Percentiles rank a stretch among this genome's conserved stretches.
These are phyloP conservation scores for Darevskia nairensis DNA, from an alignment of 2,797 vertebrate genomes.

Conservation along the genomic window DNA sequence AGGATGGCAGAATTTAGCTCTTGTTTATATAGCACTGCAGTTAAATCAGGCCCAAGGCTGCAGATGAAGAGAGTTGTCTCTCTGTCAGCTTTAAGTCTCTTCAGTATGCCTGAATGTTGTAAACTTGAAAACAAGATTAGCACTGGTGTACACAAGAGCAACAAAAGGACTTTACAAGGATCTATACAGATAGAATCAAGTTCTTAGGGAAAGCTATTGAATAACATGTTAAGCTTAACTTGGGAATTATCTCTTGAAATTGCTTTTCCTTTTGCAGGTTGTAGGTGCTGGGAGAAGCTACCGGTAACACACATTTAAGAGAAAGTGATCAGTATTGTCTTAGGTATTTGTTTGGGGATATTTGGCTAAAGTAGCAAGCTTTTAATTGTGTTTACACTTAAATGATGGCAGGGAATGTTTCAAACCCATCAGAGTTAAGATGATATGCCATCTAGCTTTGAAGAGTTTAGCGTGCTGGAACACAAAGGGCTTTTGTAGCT, in stretches of 20 bases:
- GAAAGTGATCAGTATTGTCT: slow-evolving; percentile 35
- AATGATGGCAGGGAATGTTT: slow-evolving; percentile 43
- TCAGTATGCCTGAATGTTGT: slow-evolving; percentile 20
- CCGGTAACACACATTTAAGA: slow-evolving; percentile 43
- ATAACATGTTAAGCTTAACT: slow-evolving; percentile 30
- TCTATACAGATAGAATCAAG: slow-evolving; percentile 5
- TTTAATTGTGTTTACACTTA: slow-evolving; percentile 59
- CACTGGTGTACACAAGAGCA: slow-evolving; percentile 20
- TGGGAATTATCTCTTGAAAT: slow-evolving; percentile 27
- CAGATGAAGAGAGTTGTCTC: neutral
- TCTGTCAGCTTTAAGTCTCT: slow-evolving; percentile 2
- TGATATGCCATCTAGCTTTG: neutral
- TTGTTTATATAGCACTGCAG: slow-evolving; percentile 19
- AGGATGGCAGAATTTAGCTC: neutral
- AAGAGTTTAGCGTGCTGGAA: neutral
- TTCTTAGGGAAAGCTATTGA: slow-evolving; percentile 20
- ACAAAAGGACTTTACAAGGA: slow-evolving; percentile 28
- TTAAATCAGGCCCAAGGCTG: neutral
- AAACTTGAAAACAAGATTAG: slow-evolving; percentile 24
- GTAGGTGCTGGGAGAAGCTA: neutral
- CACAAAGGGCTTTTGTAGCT: neutral
- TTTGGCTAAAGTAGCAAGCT: slow-evolving; percentile 51
- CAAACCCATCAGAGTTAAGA: neutral
- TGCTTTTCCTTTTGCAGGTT: slow-evolving; percentile 39
- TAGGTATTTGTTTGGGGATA: slow-evolving; percentile 42